A percentile compares a stretch with the other conserved stretches of the same genome.
phyloP scores from a whole-genome alignment of 2,888 invertebrate species.

The Odontocerum albicorne region DNA sequence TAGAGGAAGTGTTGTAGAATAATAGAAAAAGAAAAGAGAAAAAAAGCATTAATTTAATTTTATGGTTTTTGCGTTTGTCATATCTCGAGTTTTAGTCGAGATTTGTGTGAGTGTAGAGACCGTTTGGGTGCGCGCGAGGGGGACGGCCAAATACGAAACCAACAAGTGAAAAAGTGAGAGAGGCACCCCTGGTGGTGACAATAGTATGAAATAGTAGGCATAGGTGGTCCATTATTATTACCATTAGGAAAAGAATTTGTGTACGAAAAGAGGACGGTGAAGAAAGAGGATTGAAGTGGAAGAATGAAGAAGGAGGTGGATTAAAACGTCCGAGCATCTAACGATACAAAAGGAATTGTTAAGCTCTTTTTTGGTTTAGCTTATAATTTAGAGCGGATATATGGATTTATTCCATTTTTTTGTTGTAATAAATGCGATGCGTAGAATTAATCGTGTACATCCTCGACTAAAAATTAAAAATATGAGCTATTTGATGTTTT shows the following conservation, averaged over 20 bases:
- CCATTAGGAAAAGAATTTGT: constrained; percentile 27
- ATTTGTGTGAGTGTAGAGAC: constrained; percentile 46
- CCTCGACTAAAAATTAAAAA: too few relatives aligned
- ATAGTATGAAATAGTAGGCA: constrained; percentile 35
- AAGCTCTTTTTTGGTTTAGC: too few relatives aligned
- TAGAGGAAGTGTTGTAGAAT: constrained; percentile 31
- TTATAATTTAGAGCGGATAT: too few relatives aligned
- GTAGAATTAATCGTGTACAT: too few relatives aligned
- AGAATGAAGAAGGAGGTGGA: neutral
- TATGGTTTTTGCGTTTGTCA: constrained; percentile 61
- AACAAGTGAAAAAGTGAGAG: constrained; percentile 8
- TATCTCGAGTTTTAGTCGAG: constrained; percentile 48
- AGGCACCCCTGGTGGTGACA: constrained; percentile 31
- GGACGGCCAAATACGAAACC: constrained; percentile 5
- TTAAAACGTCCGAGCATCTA: constrained; percentile 1
- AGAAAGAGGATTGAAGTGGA: constrained; percentile 1
- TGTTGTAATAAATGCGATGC: too few relatives aligned
- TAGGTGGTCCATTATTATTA: constrained; percentile 36
- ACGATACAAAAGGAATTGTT: too few relatives aligned
- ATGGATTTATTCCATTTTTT: too few relatives aligned
- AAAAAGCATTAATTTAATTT: constrained; percentile 58
- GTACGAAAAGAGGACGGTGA: constrained; percentile 8
- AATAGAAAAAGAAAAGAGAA: constrained; percentile 35
- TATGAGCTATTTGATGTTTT: too few relatives aligned
- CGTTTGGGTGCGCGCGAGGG: constrained; percentile 21